Evolutionary conservation across 1,140 invertebrate genomes (phyloP).

Genomic region (Cydia strobilella): DNA sequence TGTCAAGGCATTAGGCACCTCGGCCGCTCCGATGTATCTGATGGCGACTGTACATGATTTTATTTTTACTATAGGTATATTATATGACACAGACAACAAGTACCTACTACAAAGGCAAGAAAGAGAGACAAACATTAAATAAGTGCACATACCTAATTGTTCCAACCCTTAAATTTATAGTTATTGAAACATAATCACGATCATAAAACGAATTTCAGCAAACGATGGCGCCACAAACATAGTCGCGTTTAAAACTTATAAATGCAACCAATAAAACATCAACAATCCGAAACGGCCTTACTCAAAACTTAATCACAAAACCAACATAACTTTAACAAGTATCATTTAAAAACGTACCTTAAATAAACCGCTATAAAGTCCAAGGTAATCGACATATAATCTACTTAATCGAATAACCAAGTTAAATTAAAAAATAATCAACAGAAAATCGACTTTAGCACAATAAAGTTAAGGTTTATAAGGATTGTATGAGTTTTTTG

Average conservation of each 20-base stretch:
- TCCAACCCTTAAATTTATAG: conserved; percentile 10
- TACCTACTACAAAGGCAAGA: background rate
- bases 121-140: background rate
- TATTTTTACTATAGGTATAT: too few relatives aligned
- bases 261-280: conserved; percentile 62
- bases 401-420: background rate
- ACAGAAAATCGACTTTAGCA: conserved; percentile 7
- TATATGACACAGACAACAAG: too few relatives aligned
- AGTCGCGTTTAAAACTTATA: conserved; percentile 4
- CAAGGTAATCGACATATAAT: background rate
- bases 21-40: too few relatives aligned
- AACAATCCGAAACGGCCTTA: conserved; percentile 53
- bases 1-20: too few relatives aligned
- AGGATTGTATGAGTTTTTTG: background rate
- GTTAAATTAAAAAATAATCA: background rate
- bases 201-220: conserved; percentile 13
- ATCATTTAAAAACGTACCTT: background rate
- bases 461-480: background rate
- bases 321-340: conserved; percentile 33
- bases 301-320: conserved; percentile 42
- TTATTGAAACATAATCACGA: background rate
- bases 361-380: background rate
- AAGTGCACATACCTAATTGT: conserved; percentile 25
- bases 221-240: conserved; percentile 14
- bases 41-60: too few relatives aligned